Conservation (phyloP, 2,113 vertebrate species). For the Myotis davidii region DNA sequence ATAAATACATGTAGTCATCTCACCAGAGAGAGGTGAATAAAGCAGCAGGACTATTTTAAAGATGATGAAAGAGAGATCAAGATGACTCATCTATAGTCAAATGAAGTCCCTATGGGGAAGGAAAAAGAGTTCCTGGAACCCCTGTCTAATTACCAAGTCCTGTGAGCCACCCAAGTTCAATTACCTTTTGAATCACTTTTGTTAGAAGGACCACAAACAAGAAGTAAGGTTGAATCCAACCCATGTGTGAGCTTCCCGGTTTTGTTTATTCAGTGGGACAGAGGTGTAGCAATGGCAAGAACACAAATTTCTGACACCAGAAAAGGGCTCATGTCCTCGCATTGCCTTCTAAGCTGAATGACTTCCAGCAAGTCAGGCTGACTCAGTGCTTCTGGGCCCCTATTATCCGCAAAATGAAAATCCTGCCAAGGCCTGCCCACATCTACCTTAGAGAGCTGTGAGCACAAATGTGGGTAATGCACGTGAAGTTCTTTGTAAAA, state of each 20-base stretch:
- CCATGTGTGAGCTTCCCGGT: not conserved
- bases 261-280: not conserved
- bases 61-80: constrained; percentile 54
- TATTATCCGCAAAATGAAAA: not conserved
- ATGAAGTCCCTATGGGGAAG: not conserved
- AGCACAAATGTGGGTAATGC: not conserved
- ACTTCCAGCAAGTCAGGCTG: not conserved
- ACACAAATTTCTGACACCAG: not conserved
- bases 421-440: not conserved
- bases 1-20: constrained; percentile 26
- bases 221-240: not conserved
- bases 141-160: constrained; percentile 40
- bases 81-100: constrained; percentile 38
- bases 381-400: not conserved
- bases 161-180: constrained; percentile 47
- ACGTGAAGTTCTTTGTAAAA: not conserved
- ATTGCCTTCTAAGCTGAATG: not conserved
- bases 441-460: not conserved
- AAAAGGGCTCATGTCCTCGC: not conserved
- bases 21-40: not conserved
- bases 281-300: not conserved
- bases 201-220: constrained; percentile 1
- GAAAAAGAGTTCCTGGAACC: constrained; percentile 23
- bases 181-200: constrained; percentile 44
- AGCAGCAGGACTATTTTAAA: constrained; percentile 41